Evolutionary conservation across 1,140 invertebrate genomes (phyloP).

Genomic region (Chrysopa pallens): DNA sequence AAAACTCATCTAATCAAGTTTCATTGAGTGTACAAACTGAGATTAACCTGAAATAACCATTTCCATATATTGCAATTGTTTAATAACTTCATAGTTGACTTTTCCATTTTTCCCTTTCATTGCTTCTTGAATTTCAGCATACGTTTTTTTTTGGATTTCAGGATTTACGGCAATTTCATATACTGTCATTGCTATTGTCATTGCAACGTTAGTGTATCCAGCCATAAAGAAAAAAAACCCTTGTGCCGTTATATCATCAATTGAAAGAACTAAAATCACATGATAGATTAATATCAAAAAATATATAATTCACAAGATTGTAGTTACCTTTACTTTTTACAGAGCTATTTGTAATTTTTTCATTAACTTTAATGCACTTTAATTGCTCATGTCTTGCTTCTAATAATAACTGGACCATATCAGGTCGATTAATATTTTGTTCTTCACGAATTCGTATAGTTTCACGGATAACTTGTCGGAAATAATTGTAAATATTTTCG

Average conservation of each 20-base stretch:
- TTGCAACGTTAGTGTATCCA: constrained; percentile 17
- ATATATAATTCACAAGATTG: neutral
- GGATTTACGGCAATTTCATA: constrained; percentile 11
- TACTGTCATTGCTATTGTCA: constrained; percentile 2
- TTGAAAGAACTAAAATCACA: constrained; percentile 1
- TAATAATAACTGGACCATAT: constrained; percentile 28
- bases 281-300: neutral
- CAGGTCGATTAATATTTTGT: constrained; percentile 19
- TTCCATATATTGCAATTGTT: constrained; percentile 26
- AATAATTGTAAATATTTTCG: constrained; percentile 13
- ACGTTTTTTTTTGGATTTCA: constrained; percentile 9
- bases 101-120: constrained; percentile 16
- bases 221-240: constrained; percentile 23
- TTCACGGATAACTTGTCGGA: constrained; percentile 15
- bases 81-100: constrained; percentile 19
- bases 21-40: too few species aligned
- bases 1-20: too few species aligned
- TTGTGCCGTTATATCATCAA: constrained; percentile 11
- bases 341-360: neutral
- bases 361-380: constrained; percentile 1
- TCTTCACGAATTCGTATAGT: constrained; percentile 19
- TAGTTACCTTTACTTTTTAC: neutral
- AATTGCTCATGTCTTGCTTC: constrained; percentile 18
- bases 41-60: constrained; percentile 25
- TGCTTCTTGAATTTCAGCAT: constrained; percentile 24